Base-by-base conservation (phyloP, 1,140 invertebrate genomes). In the Halictus rubicundus region DNA sequence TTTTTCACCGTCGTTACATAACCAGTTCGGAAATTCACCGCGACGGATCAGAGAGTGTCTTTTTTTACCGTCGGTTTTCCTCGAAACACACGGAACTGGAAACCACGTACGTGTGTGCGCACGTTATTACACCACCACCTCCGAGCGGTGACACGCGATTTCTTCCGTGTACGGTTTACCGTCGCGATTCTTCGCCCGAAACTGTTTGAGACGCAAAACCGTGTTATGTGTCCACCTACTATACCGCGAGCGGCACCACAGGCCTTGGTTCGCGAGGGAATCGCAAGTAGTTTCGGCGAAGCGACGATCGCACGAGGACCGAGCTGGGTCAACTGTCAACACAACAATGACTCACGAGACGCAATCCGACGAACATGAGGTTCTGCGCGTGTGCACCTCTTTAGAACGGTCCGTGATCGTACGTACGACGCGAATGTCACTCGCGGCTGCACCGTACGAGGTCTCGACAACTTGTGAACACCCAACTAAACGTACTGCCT, bases 401-500 rank as follows among this genome's bases (percentile, higher is more conserved):
- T 42, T 80, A 79, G 54, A 68, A 79, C 52, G 49, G 52, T 0
- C 70, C 73, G 54, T 42, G 27, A 68, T 42, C 25, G 64, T 68
- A 80, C 64, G 59, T 59, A 54, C 52, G 64, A 77, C 61, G 64
- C 59, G 64, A 64, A 68, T 23, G 27, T 74, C 59, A 54, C 49
- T 72, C 61, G 42, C 42, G 75, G 57, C 82, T 84, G 87, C 77
- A 80, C 90, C n/a, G 69, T 78, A 84, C 87, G 84, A 80, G 77
- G 86, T 88, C 86, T 89, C 87, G 86, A 83, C 89, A 90, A 90
- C 87, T 90, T 93, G 89, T 92, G 90, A 89, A 90, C 88, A 88
- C 77, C 87, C 87, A 89, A 90, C 87, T 88, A 88, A 90, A 90
- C 80, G 87, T 90, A 91, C 88, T 82, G 86, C 88, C 91, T 93